Conservation (phyloP, 2,888 invertebrate genomes). For the Sisyra terminalis region DNA sequence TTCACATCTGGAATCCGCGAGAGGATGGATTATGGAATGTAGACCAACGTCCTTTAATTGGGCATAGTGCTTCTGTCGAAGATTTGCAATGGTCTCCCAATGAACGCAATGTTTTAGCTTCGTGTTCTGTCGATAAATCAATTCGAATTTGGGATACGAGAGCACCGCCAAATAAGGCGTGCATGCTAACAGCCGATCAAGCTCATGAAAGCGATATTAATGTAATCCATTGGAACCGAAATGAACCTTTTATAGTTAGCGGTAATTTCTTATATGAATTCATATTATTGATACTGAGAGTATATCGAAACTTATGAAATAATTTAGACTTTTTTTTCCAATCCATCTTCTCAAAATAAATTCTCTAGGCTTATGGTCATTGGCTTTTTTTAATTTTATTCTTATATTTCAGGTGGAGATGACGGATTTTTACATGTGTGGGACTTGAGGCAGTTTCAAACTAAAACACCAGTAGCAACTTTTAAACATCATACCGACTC, state of each 20-base stretch:
- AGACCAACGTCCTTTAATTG: slow-evolving; percentile 73
- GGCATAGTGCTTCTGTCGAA: slow-evolving; percentile 87
- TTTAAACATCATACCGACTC: slow-evolving; percentile 92
- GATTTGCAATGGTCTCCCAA: slow-evolving; percentile 98
- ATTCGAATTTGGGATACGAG: slow-evolving; percentile 95
- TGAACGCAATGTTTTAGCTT: slow-evolving; percentile 75
- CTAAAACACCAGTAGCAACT: slow-evolving; percentile 66
- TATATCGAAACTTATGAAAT: too few relatives aligned
- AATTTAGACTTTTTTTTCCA: too few relatives aligned
- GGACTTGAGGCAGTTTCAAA: slow-evolving; percentile 80
- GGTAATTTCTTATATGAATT: too few relatives aligned
- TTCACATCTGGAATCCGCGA: slow-evolving; percentile 82
- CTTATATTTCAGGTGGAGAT: slow-evolving; percentile 58
- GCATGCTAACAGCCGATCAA: slow-evolving; percentile 72
- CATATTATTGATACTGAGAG: too few relatives aligned
- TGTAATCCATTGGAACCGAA: slow-evolving; percentile 92
- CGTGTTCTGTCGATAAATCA: slow-evolving; percentile 77
- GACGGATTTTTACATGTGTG: slow-evolving; percentile 89
- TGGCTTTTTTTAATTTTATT: background rate
- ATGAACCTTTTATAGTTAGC: slow-evolving; percentile 79
- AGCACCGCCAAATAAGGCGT: slow-evolving; percentile 70
- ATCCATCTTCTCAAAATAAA: too few relatives aligned
- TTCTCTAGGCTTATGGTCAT: too few relatives aligned
- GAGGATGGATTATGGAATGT: slow-evolving; percentile 74
- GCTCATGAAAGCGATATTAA: slow-evolving; percentile 90